Evolutionary conservation across 2,113 vertebrate species (phyloP), one percentile per base, ranked within the genome.

Genomic region (Heterocephalus glaber): DNA sequence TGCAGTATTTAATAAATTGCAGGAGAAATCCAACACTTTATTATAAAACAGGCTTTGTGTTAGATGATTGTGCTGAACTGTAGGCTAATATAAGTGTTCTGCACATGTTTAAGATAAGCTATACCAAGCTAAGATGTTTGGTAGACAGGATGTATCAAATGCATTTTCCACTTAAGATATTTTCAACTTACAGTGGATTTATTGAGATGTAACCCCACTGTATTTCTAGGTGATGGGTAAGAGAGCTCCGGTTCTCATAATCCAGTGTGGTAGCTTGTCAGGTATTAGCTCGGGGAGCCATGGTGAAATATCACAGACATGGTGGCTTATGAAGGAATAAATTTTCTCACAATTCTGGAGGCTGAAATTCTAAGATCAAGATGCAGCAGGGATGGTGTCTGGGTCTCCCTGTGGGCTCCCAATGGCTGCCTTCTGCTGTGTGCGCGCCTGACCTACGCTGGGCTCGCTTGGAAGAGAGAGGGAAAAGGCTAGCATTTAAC

Each of bases 401-500:
- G 5, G 44, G 14, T 22, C 13, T 47, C 56, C 61, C 35, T 47
- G 89, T 7, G 38, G 35, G 30, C 14, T 80, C 61, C n/a, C 33
- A 47, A n/a, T 26, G 10, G 63, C 28, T 3, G 2, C 35, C 1
- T 81, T 68, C 44, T 65, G 3, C 22, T 49, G 3, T 13, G 68
- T 5, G 2, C 35, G 68, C 19, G 11, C 16, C 0, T 0, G 1
- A 52, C 24, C 79, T 72, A 54, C 49, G 24, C 41, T 30, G 19
- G 16, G 17, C 2, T 47, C 65, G 1, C 79, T 41, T 52, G 26
- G 44, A 26, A 1, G 2, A 41, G 72, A 76, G 56, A n/a, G 30
- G 30, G 30, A 89, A 52, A 47, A 54, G 60, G 44, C 26, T 49
- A 52, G 47, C 28, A 30, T 77, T 90, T n/a, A 54, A 68, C 41